phyloP scores from a whole-genome alignment of 2,113 vertebrate species.

The Menura novaehollandiae region DNA sequence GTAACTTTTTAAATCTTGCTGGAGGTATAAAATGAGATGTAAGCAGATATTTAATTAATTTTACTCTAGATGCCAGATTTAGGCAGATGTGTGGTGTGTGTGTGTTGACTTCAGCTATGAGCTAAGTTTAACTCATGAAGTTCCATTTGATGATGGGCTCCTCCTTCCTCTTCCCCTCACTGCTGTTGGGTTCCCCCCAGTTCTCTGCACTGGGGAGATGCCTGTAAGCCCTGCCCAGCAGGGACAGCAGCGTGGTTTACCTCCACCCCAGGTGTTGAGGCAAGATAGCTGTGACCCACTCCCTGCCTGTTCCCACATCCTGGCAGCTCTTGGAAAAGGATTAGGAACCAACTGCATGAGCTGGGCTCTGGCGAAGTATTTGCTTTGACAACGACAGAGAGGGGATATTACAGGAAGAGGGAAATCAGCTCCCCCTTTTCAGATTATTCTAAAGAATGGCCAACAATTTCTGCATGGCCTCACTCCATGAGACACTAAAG shows the following conservation, averaged over 20 bases:
- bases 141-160: background rate
- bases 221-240: background rate
- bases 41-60: background rate
- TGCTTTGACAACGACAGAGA: background rate
- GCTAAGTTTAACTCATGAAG: background rate
- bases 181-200: background rate
- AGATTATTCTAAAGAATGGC: background rate
- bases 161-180: background rate
- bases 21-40: background rate
- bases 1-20: background rate
- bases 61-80: background rate
- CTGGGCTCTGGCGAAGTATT: background rate
- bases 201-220: accelerated
- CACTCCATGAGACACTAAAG: background rate
- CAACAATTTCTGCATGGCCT: background rate
- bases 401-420: background rate
- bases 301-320: background rate
- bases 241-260: background rate
- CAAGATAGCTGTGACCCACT: background rate
- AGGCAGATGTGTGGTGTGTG: background rate
- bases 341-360: background rate
- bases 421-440: background rate
- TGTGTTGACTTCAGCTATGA: background rate
- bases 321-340: background rate
- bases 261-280: background rate